Evolutionary conservation across 2,797 vertebrate genomes (phyloP).

Genomic region (Merluccius polli): DNA sequence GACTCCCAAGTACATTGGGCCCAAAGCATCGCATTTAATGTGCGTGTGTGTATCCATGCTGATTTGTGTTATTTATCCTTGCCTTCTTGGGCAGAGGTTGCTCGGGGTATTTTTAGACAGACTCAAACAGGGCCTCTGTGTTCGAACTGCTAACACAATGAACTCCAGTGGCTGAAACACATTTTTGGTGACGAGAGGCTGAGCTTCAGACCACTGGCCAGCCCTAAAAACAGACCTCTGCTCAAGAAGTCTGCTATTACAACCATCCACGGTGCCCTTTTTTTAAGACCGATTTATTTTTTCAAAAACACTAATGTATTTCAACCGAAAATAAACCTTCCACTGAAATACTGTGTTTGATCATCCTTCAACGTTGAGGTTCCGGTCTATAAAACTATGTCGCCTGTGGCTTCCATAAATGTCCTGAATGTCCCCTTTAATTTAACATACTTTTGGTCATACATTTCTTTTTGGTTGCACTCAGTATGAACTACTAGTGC

Average conservation of each 20-base stretch:
- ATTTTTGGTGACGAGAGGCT: constrained; percentile 42
- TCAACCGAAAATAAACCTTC: background rate
- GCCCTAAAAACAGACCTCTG: constrained; percentile 36
- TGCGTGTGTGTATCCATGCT: constrained; percentile 34
- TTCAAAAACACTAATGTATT: background rate
- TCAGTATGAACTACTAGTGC: background rate
- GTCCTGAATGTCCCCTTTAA: background rate
- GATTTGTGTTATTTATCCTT: constrained; percentile 30
- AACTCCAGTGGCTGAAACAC: constrained; percentile 53
- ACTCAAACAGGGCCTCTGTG: constrained; percentile 44
- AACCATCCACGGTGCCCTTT: constrained; percentile 4
- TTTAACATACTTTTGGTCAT: background rate
- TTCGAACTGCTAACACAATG: constrained; percentile 57
- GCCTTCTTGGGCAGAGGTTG: constrained; percentile 51
- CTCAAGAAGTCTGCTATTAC: constrained; percentile 19
- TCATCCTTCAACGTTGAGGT: background rate
- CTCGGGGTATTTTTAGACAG: constrained; percentile 61
- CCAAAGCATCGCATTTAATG: background rate
- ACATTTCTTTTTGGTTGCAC: background rate
- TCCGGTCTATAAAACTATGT: background rate
- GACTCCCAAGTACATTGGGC: background rate
- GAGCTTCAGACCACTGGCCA: constrained; percentile 34
- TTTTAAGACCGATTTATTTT: background rate
- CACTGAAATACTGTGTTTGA: background rate
- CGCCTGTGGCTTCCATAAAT: background rate